Conservation (phyloP, 2,888 invertebrate species). For the Machimus rusticus region DNA sequence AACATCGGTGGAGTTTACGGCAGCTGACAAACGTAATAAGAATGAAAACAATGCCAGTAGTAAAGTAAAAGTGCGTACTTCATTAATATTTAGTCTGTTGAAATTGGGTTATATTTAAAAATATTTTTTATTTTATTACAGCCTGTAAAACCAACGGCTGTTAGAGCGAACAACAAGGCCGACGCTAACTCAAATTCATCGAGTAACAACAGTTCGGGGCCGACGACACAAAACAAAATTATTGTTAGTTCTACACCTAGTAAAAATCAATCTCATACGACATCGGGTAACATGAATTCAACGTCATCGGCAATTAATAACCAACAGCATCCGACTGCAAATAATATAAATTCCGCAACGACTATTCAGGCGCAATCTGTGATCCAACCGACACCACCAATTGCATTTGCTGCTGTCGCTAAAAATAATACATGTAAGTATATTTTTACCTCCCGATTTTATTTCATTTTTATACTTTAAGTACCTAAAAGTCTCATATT, state of each 20-base stretch:
- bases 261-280: constrained; percentile 59
- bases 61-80: constrained; percentile 63
- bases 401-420: constrained; percentile 72
- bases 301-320: constrained; percentile 57
- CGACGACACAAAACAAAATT: constrained; percentile 50
- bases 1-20: constrained; percentile 55
- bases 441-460: not conserved
- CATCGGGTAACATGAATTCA: constrained; percentile 55
- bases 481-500: too few relatives aligned
- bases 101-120: not conserved
- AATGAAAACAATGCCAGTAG: constrained; percentile 59
- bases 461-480: not conserved
- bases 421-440: constrained; percentile 64
- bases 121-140: constrained; percentile 59
- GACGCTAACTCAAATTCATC: constrained; percentile 53
- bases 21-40: constrained; percentile 71
- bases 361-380: constrained; percentile 63
- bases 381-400: constrained; percentile 62
- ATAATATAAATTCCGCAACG: constrained; percentile 48
- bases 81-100: not conserved
- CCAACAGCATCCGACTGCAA: constrained; percentile 45
- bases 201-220: constrained; percentile 66
- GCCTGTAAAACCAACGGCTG: constrained; percentile 88
- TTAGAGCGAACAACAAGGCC: constrained; percentile 68
- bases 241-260: constrained; percentile 63